A percentile compares a stretch with the other conserved stretches of the same genome.
phyloP scores from a whole-genome alignment of 1,140 invertebrate genomes.

The Danaus melanippus region DNA sequence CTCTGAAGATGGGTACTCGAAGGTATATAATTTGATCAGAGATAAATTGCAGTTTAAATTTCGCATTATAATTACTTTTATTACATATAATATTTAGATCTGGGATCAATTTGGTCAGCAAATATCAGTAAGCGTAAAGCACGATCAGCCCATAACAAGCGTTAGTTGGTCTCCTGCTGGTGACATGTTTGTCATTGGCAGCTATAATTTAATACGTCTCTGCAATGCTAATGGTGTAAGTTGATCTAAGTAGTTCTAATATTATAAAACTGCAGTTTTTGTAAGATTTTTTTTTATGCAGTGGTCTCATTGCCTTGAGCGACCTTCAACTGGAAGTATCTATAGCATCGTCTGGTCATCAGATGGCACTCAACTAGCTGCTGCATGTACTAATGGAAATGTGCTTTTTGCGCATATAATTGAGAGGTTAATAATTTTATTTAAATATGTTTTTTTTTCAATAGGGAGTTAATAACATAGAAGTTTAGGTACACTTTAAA shows the following conservation, averaged over 20 bases:
- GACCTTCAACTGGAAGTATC: constrained; percentile 88
- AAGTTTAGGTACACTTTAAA: too few species aligned
- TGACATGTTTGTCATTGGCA: constrained; percentile 92
- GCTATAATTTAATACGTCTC: constrained; percentile 92
- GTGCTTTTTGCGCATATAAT: constrained; percentile 94
- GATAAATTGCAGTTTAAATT: background rate
- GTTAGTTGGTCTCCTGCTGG: constrained; percentile 93
- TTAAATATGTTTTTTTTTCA: background rate
- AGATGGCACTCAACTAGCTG: constrained; percentile 96
- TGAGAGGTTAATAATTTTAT: constrained; percentile 78
- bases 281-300: constrained; percentile 55
- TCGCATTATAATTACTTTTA: background rate
- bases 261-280: background rate
- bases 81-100: constrained; percentile 31
- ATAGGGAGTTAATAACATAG: background rate
- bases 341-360: constrained; percentile 92
- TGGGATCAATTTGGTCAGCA: constrained; percentile 94
- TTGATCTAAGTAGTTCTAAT: constrained; percentile 8
- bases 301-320: constrained; percentile 96
- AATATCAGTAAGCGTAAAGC: constrained; percentile 85
- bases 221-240: constrained; percentile 95
- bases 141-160: constrained; percentile 93
- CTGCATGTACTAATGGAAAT: constrained; percentile 91
- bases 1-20: constrained; percentile 95
- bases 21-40: constrained; percentile 68